Evolutionary conservation across 2,113 vertebrate genomes (phyloP), one percentile per base, ranked within the genome.

Genomic region (Galemys pyrenaicus): DNA sequence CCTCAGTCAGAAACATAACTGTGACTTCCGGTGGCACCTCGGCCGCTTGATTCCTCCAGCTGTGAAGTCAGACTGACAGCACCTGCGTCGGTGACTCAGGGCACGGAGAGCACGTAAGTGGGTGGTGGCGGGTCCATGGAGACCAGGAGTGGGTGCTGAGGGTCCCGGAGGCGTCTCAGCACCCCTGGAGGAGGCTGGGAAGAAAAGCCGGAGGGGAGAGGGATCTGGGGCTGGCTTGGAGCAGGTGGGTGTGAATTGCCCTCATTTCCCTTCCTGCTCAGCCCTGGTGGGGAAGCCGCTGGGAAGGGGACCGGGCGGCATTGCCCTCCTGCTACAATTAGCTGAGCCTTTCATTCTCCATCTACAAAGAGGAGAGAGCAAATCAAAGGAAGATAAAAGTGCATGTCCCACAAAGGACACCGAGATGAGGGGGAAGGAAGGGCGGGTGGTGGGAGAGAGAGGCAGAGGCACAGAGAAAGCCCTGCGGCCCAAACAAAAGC

Each of bases 331-430:
- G 95, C 96, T 82, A 96, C 97, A 97, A 97, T 97, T 97, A 97
- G 94, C 89, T 3, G 75, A 74, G 95, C 28, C 95, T 97, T 96
- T 96, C 87, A 97, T 97, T 97, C 96, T 84, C 62, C 44, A 49
- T 81, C 91, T 87, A 95, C 97, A 97, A 97, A 97, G 95, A 83
- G 70, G 64, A 92, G 60, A 46, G 71, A 94, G 71, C 71, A 73
- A 97, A 97, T 97, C 96, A 97, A 97, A 97, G 96, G 51, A 75
- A 96, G 94, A 97, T 97, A 89, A 97, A 97, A 97, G 97, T 88
- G 64, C 81, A 9, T 1, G 51, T 96, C 96, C 95, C 95, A 94
- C 96, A 97, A 97, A 97, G 93, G 95, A 95, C 89, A 58, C 62
- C 17, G 71, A 88, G 91, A 95, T 56, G 95, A 96, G 97, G 82